Evolutionary conservation across 2,113 vertebrate genomes (phyloP), one percentile per base, ranked within the genome.

Genomic region (Ariopsis seemanni): DNA sequence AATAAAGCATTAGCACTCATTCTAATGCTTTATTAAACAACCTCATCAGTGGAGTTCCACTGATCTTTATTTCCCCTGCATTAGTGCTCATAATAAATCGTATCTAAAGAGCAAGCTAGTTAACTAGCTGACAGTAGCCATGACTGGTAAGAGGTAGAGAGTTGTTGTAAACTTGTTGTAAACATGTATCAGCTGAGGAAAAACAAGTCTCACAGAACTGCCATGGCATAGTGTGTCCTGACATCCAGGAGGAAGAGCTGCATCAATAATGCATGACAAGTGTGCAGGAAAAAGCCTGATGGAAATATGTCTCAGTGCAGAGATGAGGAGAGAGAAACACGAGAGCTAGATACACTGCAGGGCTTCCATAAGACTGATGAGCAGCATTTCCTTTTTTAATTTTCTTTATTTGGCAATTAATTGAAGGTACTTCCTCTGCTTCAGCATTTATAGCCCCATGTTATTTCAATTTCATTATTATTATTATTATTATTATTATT

Each of bases 251-350:
- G 85, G 87, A 86, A 89, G 84, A 85, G 82, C 85, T 58, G 30
- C 88, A 91, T 90, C 62, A 90, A 91, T 91, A 89, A 87, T 90
- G 84, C 85, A 91, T 91, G 83, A n/a, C 52, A 17, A 60, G 74
- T 58, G 58, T 82, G 89, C 82, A 90, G 82, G 86, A 85, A 27
- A 87, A 88, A 60, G 79, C 63, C 88, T 84, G 58, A 85, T 82
- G 88, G 85, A 82, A 88, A 83, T 55, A 67, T 53, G 62, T 86
- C 58, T 85, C 74, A 14, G 25, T 42, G 55, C 50, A 60, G 53
- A 83, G 42, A 53, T 15, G 50, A 79, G 72, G 63, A 65, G 71
- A 18, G 30, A 69, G 27, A 10, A 80, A 58, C 27, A 55, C 14
- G 50, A 53, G 58, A 82, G 62, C 50, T 77, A 57, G 22, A 62